Percentiles rank a stretch among this genome's conserved stretches.
phyloP scores from a whole-genome alignment of 2,888 invertebrate genomes.

The Athalia circularis region DNA sequence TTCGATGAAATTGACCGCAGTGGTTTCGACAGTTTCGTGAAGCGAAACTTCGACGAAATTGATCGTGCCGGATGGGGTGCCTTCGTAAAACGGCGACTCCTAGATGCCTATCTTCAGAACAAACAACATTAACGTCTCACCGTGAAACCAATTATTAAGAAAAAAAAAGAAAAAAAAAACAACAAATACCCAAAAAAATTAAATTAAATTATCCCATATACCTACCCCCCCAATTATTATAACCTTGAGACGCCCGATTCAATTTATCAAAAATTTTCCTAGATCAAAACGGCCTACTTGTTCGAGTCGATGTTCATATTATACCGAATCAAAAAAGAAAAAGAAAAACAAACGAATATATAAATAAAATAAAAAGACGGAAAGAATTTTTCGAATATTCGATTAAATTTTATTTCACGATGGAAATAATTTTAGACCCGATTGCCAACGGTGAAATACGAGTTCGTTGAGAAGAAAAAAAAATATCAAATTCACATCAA shows the following conservation, averaged over 20 bases:
- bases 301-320: no score
- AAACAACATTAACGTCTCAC: conserved; percentile 35
- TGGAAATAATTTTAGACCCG: neutral
- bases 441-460: no score
- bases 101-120: conserved; percentile 22
- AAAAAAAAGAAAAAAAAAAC: neutral
- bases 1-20: conserved; percentile 81
- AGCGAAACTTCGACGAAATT: conserved; percentile 76
- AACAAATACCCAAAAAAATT: neutral
- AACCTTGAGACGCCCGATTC: neutral
- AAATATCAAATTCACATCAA: neutral
- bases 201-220: neutral
- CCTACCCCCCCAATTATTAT: neutral
- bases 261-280: neutral
- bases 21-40: conserved; percentile 78
- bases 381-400: no score
- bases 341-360: no score
- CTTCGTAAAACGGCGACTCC: conserved; percentile 65
- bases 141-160: neutral
- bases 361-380: no score
- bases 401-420: no score
- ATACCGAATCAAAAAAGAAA: no score
- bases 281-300: no score
- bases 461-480: neutral
- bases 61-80: conserved; percentile 73